Evolutionary conservation across 92 coral and sea anemone genomes (phyloP), one percentile per base, ranked within the genome.

Genomic region (Epizoanthus fatuus): DNA sequence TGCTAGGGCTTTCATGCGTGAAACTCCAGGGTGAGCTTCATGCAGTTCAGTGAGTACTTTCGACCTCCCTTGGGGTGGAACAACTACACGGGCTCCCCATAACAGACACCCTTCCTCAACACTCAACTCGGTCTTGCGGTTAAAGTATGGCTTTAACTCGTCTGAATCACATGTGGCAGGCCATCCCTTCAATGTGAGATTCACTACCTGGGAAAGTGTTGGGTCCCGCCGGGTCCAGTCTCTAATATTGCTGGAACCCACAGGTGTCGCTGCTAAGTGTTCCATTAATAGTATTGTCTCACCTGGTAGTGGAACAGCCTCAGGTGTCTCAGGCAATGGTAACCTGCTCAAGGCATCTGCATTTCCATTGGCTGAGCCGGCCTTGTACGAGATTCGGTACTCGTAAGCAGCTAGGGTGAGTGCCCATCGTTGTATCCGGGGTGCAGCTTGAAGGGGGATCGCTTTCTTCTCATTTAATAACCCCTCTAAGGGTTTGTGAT

Each of bases 341-440:
- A 86, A 83, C 38, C 90, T 60, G 62, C 93, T 89, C 39, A 92
- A 55, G 58, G 72, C 92, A 76, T 92, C 90, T 22, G 93, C 93
- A 64, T 89, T 88, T 3, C 85, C 93, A 75, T 85, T 89, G n/a
- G 73, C 63, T 56, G 62, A 67, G 5, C 89, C 93, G 8, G 74
- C 69, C 79, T 85, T 89, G 49, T 92, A 84, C 15, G 83, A 79
- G n/a, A 88, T 78, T 22, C 19, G 60, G 64, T 86, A 91, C 69
- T 84, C 82, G 81, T 86, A 93, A 19, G 39, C 39, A 63, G 39
- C 68, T 63, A 63, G 51, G 29, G 54, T 37, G 25, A 88, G 82
- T 25, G 90, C 90, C 93, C 95, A 92, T 58, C 91, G 86, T 75
- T 92, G 95, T n/a, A 82, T 73, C 6, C 87, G 49, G 13, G 84